Evolutionary conservation across 2,888 invertebrate genomes (phyloP), one percentile per base, ranked within the genome.

Genomic region (Deilephila elpenor): DNA sequence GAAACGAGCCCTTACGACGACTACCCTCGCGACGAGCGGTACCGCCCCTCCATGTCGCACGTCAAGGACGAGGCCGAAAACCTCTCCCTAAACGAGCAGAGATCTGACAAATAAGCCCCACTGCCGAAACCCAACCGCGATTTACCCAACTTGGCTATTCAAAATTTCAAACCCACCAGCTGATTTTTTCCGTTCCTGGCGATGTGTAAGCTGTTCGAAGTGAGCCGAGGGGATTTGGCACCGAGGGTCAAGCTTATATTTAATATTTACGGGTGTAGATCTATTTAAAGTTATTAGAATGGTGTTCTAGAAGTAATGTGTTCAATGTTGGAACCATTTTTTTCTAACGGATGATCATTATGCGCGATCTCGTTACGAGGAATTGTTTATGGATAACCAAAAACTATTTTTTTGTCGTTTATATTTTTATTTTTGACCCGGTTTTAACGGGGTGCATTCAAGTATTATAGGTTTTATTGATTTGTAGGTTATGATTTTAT

Each of bases 61-160:
- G 90, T 93, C 80, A 93, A 94, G 76, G 95, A 95, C 75, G 95
- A 95, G 80, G 95, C 95, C 0, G 95, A 95, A 76, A 95, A 95
- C 82, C 84, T 95, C 8, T 95, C 95, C 6, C 91, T 95, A 73
- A 95, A 95, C 83, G 94, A 94, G 82, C 93, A 94, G 80, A 91
- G 94, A 89, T 91, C 92, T 88, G 94, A 94, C 79, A 94, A 94
- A 84, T 94, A 93, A 87, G 84, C 71, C 60, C 20, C 25, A 59
- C 32, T 53, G 44, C 44, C 44, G 44, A 11, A 44, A 11, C 44
- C 44, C 44, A 14, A 44, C 44, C 44, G 44, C 44, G 44, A 8
- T 62, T 62, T 62, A 19, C n/a, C 8, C n/a, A 37, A 62, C 61
- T 32, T 61, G 64, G 17, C 44, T 67, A 25, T 25, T 51, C 14